Conservation (phyloP, 2,797 vertebrate genomes). For the Sitta carolinensis region DNA sequence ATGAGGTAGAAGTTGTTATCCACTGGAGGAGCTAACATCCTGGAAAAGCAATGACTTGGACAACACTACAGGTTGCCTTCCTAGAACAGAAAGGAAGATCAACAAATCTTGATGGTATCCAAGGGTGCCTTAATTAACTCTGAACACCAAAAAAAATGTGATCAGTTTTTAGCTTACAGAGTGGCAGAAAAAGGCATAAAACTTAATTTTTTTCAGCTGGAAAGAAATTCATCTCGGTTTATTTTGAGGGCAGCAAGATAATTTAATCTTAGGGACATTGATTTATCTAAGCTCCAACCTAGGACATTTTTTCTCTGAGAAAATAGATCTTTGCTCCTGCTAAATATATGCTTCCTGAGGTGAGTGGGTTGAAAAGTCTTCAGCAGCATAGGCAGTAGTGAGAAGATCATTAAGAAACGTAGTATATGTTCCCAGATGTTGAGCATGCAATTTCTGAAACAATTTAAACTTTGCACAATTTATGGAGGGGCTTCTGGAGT, state of each 20-base stretch:
- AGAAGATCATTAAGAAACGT: background rate
- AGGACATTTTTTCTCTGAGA: background rate
- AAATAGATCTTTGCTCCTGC: background rate
- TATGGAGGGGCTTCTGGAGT: background rate
- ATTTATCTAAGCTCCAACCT: constrained; percentile 10
- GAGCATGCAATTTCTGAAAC: background rate
- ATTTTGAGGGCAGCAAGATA: background rate
- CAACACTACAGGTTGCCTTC: background rate
- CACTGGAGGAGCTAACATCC: background rate
- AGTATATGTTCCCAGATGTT: background rate
- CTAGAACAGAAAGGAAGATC: background rate
- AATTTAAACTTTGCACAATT: background rate
- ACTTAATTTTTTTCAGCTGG: background rate
- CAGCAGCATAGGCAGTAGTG: background rate
- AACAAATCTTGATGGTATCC: background rate
- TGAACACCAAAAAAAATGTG: background rate
- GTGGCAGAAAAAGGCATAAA: background rate
- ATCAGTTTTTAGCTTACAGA: background rate
- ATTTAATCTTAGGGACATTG: constrained; percentile 18
- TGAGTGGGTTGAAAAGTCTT: constrained; percentile 7
- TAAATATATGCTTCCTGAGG: constrained; percentile 1
- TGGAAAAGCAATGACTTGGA: background rate
- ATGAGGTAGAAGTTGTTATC: background rate
- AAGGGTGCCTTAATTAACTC: background rate
- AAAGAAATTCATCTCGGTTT: background rate